phyloP scores from a whole-genome alignment of 2,797 vertebrate genomes.

The Notamacropus eugenii region DNA sequence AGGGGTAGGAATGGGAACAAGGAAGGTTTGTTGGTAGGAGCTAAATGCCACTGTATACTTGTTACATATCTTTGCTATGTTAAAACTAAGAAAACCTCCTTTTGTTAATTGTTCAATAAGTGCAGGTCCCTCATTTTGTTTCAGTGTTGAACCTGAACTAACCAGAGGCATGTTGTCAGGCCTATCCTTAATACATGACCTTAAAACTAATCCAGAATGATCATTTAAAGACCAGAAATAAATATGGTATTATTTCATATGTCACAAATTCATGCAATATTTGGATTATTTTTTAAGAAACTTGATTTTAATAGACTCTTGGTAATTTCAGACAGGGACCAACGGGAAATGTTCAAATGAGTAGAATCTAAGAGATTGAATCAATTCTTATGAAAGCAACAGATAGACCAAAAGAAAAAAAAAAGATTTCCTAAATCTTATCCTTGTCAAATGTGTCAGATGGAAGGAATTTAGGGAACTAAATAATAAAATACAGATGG shows the following conservation, averaged over 20 bases:
- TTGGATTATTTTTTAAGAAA: constrained; percentile 4
- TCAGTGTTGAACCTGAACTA: background rate
- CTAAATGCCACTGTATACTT: background rate
- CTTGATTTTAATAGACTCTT: background rate
- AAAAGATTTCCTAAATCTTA: background rate
- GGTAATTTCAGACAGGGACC: background rate
- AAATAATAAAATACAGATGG: constrained; percentile 44
- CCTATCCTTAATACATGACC: background rate
- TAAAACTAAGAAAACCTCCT: background rate
- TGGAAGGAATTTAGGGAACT: background rate
- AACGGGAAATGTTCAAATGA: background rate
- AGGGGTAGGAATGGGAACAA: background rate
- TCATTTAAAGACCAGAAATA: constrained; percentile 6
- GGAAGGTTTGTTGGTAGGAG: background rate
- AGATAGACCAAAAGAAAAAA: background rate
- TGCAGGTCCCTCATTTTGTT: background rate
- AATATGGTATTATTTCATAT: constrained; percentile 16
- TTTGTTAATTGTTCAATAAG: background rate
- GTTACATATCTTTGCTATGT: background rate
- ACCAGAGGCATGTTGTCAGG: background rate
- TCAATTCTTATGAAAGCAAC: background rate
- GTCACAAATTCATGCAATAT: background rate
- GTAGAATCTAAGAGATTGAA: background rate
- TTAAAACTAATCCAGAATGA: background rate
- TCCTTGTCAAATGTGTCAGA: background rate